Base-by-base conservation (phyloP, 2,888 invertebrate genomes). In the Pedicia rivosa region DNA sequence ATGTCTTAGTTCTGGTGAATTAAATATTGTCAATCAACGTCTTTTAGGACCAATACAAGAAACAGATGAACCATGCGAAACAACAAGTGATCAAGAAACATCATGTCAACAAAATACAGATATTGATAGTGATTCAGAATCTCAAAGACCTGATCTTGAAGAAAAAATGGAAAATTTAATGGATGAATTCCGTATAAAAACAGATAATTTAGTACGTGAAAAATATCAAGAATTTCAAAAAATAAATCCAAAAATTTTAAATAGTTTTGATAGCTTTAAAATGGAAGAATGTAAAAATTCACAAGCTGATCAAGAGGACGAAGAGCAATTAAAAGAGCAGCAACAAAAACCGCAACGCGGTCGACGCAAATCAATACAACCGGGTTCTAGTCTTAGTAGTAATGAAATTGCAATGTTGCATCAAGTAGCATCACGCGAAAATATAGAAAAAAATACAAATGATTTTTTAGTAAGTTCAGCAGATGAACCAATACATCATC, bases 111-210 rank as follows among this genome's bases (percentile, higher is more conserved):
- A 53, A 24, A 57, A 53, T 35, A 56, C 59, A 0, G 65, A 67
- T 43, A 57, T 59, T 47, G 63, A 64, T 15, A 55, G 57, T 13
- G 66, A 67, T 35, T 56, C 56, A 5, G 63, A 65, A 41, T 63
- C 64, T 5, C 72, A 77, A 48, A 70, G 71, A 42, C 72, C 75
- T 30, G 71, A 78, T 43, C 70, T 81, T 43, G 65, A 73, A 42
- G 80, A 81, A 43, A 79, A 77, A 53, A 59, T 83, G 13, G 76
- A 78, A 42, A 69, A 72, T 42, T 68, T 72, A 35, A 78, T 83
- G 72, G 73, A 72, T 39, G 74, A 72, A 48, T 77, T 84, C 50
- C 70, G 70, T 47, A 63, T 65, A 28, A 75, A 74, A 52, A 82
- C 80, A 44, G 80, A 84, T 56, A 66, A 66, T 43, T 53, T 78